Conservation (phyloP, 2,888 invertebrate genomes). For the Pterobdella sp. region DNA sequence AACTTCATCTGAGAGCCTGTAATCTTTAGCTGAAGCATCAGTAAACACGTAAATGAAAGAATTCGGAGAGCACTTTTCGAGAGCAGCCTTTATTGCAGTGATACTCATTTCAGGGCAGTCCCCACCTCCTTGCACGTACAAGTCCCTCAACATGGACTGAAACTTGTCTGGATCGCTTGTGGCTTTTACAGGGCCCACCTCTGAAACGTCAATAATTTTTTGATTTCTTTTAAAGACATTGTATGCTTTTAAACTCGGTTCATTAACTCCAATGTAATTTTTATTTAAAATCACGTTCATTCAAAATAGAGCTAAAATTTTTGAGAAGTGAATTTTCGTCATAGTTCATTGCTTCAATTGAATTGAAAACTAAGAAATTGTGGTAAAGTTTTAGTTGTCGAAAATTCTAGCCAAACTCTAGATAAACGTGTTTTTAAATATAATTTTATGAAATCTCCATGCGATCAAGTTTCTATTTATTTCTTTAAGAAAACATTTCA, state of each 20-base stretch:
- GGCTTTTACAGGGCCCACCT: constrained; percentile 60
- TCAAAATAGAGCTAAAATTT: neutral
- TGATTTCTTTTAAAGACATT: too few relatives aligned
- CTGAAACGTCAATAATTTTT: too few relatives aligned
- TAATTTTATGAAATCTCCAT: constrained; percentile 3
- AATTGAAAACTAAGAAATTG: neutral
- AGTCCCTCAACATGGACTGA: constrained; percentile 56
- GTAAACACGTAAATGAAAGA: constrained; percentile 70
- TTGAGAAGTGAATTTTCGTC: neutral
- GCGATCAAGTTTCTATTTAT: neutral
- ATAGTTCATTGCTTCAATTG: neutral
- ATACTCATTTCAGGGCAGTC: constrained; percentile 65
- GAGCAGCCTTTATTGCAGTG: constrained; percentile 61
- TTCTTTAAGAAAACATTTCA: neutral
- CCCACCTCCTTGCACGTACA: constrained; percentile 63
- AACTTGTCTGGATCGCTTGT: constrained; percentile 60
- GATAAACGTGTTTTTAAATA: too few relatives aligned
- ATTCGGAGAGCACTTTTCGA: constrained; percentile 61
- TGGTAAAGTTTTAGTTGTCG: too few relatives aligned
- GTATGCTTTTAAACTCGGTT: too few relatives aligned
- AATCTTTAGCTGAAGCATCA: constrained; percentile 66
- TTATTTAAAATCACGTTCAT: neutral
- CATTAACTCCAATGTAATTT: too few relatives aligned
- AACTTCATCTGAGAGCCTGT: constrained; percentile 59
- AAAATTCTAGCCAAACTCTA: too few relatives aligned